Conservation (phyloP, 2,888 invertebrate species). For the Blastobasis adustella region DNA sequence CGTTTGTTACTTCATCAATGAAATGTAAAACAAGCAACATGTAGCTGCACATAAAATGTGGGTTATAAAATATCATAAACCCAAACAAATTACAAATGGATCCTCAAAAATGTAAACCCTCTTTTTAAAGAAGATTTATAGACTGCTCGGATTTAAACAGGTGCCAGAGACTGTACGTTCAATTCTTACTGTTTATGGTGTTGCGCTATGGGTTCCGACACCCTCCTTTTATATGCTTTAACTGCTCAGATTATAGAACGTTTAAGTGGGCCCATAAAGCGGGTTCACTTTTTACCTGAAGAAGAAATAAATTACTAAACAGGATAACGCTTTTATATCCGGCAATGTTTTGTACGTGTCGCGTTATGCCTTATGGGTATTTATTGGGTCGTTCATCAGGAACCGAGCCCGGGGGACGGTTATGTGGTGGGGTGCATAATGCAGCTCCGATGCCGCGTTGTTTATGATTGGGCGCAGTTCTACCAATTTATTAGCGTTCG, state of each 20-base stretch:
- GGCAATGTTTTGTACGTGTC: conserved; percentile 69
- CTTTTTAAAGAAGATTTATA: conserved; percentile 49
- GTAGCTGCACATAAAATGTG: neutral
- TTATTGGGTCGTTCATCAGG: conserved; percentile 71
- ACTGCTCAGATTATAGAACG: conserved; percentile 65
- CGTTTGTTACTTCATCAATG: no score
- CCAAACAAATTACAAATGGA: conserved; percentile 23
- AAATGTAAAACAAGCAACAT: conserved; percentile 7
- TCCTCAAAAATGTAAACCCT: conserved; percentile 27
- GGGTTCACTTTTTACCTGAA: conserved; percentile 63
- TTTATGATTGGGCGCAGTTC: conserved; percentile 54
- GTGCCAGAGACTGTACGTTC: conserved; percentile 44
- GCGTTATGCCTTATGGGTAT: conserved; percentile 66
- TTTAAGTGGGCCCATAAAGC: conserved; percentile 69
- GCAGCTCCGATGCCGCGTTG: conserved; percentile 44
- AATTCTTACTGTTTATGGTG: conserved; percentile 55
- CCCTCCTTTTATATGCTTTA: conserved; percentile 56
- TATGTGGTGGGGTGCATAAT: conserved; percentile 70
- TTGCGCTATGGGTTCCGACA: conserved; percentile 54
- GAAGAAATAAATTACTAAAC: conserved; percentile 73
- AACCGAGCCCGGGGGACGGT: conserved; percentile 62
- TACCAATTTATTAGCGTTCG: conserved; percentile 56
- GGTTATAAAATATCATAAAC: conserved; percentile 17
- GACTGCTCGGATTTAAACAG: conserved; percentile 42
- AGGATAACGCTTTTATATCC: conserved; percentile 71